A percentile compares a stretch with the other conserved stretches of the same genome.
Evolutionary conservation across 2,888 invertebrate genomes (phyloP).

Genomic region (Plusia festucae): DNA sequence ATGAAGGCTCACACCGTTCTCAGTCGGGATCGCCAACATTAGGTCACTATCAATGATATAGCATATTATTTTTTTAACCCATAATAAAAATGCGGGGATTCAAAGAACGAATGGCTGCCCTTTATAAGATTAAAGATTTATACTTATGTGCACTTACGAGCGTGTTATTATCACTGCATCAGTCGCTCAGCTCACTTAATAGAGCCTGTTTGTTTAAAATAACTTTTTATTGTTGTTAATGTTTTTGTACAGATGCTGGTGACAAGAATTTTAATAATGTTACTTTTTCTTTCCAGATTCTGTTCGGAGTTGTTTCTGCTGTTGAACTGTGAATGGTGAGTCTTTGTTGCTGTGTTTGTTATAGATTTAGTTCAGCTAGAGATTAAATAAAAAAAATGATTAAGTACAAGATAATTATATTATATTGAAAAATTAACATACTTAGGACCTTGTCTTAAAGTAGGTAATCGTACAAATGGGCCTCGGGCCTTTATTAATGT

Average conservation of each 20-base stretch:
- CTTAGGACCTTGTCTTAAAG: too few relatives aligned
- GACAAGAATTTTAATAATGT: constrained; percentile 5
- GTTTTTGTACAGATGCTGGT: constrained; percentile 6
- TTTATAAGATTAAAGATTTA: constrained; percentile 2
- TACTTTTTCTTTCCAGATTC: constrained; percentile 5
- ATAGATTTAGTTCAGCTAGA: not conserved
- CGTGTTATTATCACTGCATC: constrained; percentile 17
- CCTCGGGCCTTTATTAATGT: too few relatives aligned
- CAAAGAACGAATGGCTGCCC: not conserved
- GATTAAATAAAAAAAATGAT: not conserved
- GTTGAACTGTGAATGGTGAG: not conserved
- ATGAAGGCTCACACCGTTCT: too few relatives aligned
- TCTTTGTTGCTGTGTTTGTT: not conserved
- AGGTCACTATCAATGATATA: not conserved
- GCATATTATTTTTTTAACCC: not conserved
- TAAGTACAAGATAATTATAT: too few relatives aligned
- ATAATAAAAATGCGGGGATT: not conserved
- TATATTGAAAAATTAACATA: too few relatives aligned
- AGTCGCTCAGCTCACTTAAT: constrained; percentile 1
- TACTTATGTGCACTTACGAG: not conserved
- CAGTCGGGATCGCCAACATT: not conserved
- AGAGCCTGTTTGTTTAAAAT: constrained; percentile 12
- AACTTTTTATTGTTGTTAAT: constrained; percentile 15
- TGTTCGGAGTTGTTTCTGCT: constrained; percentile 10
- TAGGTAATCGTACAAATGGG: too few relatives aligned